A percentile compares a stretch with the other conserved stretches of the same genome.
Conservation (phyloP, 2,797 vertebrate species). For the Acomys russatus region DNA sequence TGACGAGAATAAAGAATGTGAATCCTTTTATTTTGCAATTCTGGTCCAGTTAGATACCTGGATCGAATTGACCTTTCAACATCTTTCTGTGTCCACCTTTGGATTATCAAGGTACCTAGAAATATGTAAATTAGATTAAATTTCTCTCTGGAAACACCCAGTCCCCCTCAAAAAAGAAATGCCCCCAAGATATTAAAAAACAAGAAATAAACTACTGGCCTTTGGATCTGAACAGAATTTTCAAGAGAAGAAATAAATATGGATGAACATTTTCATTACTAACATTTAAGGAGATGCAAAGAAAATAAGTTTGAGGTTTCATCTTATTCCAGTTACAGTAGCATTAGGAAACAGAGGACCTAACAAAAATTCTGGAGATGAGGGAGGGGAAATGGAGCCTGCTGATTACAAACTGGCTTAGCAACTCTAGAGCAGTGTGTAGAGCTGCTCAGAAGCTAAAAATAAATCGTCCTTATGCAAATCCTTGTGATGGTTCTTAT, state of each 20-base stretch:
- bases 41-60: conserved; percentile 81
- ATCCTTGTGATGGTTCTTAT: neutral
- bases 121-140: too few relatives aligned
- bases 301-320: neutral
- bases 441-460: neutral
- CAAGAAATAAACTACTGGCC: neutral
- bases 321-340: neutral
- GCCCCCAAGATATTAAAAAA: neutral
- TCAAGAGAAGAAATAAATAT: neutral
- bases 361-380: neutral
- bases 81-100: conserved; percentile 88
- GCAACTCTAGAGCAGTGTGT: neutral
- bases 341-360: neutral
- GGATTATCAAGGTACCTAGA: conserved; percentile 32
- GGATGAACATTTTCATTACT: neutral
- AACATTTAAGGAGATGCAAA: neutral
- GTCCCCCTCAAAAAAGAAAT: conserved; percentile 45
- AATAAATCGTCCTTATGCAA: neutral
- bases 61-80: conserved; percentile 86
- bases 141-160: too few relatives aligned
- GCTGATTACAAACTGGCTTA: neutral
- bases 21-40: conserved; percentile 82
- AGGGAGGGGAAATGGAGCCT: neutral
- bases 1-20: conserved; percentile 86
- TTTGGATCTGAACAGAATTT: neutral